Base-by-base conservation (phyloP, 2,113 vertebrate genomes). In the Periophthalmodon schlosseri region DNA sequence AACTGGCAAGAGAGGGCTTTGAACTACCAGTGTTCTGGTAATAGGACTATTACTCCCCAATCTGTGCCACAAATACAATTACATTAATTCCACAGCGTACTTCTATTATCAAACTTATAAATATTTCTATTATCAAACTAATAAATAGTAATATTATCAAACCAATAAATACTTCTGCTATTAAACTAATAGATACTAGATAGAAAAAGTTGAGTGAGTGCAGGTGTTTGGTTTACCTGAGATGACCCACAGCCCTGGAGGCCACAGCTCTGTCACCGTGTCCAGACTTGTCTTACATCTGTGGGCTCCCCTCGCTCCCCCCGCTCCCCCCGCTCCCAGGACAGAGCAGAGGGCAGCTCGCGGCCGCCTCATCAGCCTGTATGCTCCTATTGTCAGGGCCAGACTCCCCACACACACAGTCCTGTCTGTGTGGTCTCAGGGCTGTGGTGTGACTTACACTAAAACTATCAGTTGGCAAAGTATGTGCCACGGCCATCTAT, bases 301-400 rank as follows among this genome's bases (percentile, higher is more conserved):
- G 88, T 73, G 72, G 2, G 46, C 46, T 92, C 39, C 87, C 93
- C 74, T 79, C 78, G 73, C 56, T 50, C 13, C 16, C 20, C 9
- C 2, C 9, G 36, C 36, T 92, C 39, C 87, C 93, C 73, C 79
- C 78, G 75, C 56, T 47, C 13, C 14, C 20, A 65, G 63, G 60
- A 78, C 71, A 73, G 76, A 88, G 89, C 71, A 73, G 76, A 88
- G 89, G 90, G 73, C 86, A 80, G 54, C 64, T 65, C 20, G 73
- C 83, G 90, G 84, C 82, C 75, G 87, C 81, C 76, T 65, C 79
- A 80, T 67, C 76, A 74, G 71, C 79, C 63, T 57, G 82, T 85
- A 82, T 83, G 52, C 56, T 3, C 68, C 76, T 72, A 81, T 90
- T 88, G 85, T 92, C 77, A 82, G 63, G 64, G 87, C 86, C 92